Conservation (phyloP, 2,113 vertebrate genomes). For the Megaceryle maxima region DNA sequence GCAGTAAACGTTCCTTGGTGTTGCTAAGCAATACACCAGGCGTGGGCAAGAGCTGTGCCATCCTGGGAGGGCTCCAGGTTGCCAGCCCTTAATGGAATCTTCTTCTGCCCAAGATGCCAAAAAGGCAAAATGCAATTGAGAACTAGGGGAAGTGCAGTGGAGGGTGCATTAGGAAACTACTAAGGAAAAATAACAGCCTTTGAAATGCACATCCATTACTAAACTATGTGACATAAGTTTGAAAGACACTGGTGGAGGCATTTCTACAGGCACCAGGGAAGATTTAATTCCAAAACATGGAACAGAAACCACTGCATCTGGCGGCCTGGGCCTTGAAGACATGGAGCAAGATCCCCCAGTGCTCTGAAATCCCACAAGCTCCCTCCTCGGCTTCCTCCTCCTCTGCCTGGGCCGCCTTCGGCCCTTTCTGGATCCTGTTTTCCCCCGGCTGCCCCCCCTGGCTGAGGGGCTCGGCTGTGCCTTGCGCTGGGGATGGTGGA, state of each 20-base stretch:
- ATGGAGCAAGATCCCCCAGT: accelerated
- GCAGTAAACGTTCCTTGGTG: not conserved
- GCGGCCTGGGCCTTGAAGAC: not conserved
- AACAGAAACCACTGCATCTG: not conserved
- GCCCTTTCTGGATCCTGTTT: too few species aligned
- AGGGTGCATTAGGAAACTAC: not conserved
- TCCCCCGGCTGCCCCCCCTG: too few species aligned
- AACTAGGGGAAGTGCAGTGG: not conserved
- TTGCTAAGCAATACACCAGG: slow-evolving; percentile 36
- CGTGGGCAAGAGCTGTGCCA: not conserved
- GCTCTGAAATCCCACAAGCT: not conserved
- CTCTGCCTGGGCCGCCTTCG: too few species aligned
- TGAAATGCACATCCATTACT: not conserved
- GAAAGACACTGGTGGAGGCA: not conserved
- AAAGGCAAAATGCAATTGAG: not conserved
- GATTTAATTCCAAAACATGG: not conserved
- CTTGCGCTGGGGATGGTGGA: too few species aligned
- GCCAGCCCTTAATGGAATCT: not conserved
- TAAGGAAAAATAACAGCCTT: not conserved
- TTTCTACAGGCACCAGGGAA: not conserved
- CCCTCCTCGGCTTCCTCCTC: too few species aligned
- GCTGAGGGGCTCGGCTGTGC: too few species aligned
- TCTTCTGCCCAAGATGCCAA: not conserved
- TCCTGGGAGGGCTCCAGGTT: not conserved
- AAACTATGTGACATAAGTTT: not conserved